phyloP scores from a whole-genome alignment of 2,113 vertebrate genomes.

The Ahaetulla prasina region DNA sequence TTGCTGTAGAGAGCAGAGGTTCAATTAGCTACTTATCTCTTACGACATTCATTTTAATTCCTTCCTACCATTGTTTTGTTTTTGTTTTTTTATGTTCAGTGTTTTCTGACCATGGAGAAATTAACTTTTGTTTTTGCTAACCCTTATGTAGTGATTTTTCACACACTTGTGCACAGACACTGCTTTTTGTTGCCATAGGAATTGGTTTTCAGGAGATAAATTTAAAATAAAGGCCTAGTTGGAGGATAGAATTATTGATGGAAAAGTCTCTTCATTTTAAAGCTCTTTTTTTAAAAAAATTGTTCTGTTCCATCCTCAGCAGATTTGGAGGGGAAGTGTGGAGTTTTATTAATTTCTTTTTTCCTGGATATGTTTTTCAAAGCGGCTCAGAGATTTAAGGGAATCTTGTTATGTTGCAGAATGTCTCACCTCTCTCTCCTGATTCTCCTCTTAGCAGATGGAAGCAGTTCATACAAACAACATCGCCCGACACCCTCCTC shows the following conservation, averaged over 20 bases:
- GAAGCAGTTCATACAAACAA: slow-evolving; percentile 84
- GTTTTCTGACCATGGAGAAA: neutral
- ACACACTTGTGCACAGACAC: too few relatives aligned
- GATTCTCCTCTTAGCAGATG: slow-evolving; percentile 72
- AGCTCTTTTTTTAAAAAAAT: neutral
- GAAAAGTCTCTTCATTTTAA: too few relatives aligned
- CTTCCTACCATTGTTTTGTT: neutral
- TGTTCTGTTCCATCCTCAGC: too few relatives aligned
- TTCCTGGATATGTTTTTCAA: neutral
- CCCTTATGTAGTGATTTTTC: neutral
- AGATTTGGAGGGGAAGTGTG: neutral
- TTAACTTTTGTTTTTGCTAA: neutral
- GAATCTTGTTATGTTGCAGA: neutral
- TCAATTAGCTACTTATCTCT: neutral
- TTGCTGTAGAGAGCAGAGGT: neutral
- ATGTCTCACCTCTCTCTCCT: neutral
- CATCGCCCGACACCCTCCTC: slow-evolving; percentile 92
- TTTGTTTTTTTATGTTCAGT: neutral
- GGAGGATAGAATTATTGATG: neutral
- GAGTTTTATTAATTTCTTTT: neutral
- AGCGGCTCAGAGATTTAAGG: neutral
- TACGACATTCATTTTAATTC: neutral
- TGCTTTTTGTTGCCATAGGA: neutral
- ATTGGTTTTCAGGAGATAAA: neutral
- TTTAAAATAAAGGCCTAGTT: neutral